Percentiles rank a stretch among this genome's conserved stretches.
These are phyloP conservation scores for Halcyon malimbica DNA, from an alignment of 2,113 vertebrate species.

Conservation along the genomic window DNA sequence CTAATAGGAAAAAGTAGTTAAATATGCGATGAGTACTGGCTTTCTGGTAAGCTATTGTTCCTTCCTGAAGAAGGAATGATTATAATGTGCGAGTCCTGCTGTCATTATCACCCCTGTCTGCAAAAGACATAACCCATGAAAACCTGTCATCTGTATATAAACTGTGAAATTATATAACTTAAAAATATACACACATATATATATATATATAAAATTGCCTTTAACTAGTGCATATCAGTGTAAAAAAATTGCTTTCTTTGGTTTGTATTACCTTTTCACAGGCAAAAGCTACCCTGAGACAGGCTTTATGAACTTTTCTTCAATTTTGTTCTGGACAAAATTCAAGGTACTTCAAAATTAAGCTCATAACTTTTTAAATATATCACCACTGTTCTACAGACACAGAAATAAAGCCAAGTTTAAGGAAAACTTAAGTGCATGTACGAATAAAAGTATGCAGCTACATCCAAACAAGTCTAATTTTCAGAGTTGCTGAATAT, in stretches of 20 bases:
- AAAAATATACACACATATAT: no score
- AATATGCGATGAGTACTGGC: background rate
- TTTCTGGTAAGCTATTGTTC: background rate
- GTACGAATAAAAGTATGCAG: background rate
- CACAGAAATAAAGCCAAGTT: background rate
- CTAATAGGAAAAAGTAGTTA: background rate
- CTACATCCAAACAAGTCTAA: background rate
- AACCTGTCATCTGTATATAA: background rate
- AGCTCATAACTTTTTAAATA: background rate
- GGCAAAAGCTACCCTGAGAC: background rate
- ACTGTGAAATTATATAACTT: background rate
- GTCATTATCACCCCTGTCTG: background rate
- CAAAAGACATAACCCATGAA: background rate
- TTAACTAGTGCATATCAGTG: background rate
- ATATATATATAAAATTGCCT: no score
- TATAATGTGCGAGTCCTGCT: background rate
- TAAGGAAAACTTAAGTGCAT: background rate
- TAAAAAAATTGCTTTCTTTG: background rate
- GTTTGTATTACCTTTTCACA: background rate
- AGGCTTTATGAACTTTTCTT: background rate
- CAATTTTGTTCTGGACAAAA: background rate
- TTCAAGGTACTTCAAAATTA: background rate
- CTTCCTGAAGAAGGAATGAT: background rate
- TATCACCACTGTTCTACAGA: background rate
- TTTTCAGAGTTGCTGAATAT: background rate